phyloP scores from a whole-genome alignment of 1,140 invertebrate genomes.

The Bombus waltoni region DNA sequence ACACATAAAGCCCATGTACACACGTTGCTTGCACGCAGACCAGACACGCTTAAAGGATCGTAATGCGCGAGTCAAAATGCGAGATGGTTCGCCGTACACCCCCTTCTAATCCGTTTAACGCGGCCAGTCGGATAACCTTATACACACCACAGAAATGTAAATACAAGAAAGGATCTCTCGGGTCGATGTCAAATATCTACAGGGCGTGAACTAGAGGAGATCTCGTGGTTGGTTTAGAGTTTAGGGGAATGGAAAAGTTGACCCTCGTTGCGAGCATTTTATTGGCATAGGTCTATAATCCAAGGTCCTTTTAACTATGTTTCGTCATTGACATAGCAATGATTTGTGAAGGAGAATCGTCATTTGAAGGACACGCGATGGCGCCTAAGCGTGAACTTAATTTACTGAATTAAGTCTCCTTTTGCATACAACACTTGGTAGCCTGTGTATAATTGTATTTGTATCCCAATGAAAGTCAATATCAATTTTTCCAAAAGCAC shows the following conservation, averaged over 20 bases:
- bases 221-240: neutral
- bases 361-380: neutral
- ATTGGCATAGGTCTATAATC: constrained; percentile 9
- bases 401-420: neutral
- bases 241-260: neutral
- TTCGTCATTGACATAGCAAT: too few species aligned
- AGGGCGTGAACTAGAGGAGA: constrained; percentile 40
- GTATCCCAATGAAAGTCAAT: too few species aligned
- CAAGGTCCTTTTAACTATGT: neutral
- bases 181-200: constrained; percentile 56
- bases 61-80: constrained; percentile 57
- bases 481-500: too few species aligned
- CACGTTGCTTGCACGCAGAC: neutral
- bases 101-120: constrained; percentile 61
- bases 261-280: constrained; percentile 38
- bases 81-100: constrained; percentile 31
- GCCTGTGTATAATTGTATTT: too few species aligned
- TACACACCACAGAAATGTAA: constrained; percentile 49
- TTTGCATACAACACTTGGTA: too few species aligned
- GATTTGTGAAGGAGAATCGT: neutral
- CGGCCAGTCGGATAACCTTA: constrained; percentile 3
- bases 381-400: neutral
- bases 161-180: constrained; percentile 47
- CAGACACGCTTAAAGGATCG: neutral
- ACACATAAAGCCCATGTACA: constrained; percentile 20